A percentile compares a stretch with the other conserved stretches of the same genome.
Evolutionary conservation across 1,140 invertebrate genomes (phyloP).

Genomic region (Drosophila cardini): DNA sequence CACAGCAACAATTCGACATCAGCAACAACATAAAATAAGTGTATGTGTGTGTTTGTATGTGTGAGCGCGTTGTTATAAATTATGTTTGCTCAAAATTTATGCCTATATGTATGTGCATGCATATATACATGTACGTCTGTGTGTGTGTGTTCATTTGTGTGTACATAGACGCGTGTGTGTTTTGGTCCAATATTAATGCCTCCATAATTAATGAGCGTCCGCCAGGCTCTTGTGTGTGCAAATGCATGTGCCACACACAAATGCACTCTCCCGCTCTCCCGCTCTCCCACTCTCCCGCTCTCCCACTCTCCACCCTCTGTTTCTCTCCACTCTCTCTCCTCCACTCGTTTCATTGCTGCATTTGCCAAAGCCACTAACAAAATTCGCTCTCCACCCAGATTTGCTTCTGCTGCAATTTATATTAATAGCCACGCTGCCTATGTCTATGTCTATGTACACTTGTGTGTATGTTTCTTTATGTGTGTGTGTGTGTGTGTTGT

Average conservation of each 20-base stretch:
- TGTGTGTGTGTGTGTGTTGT: constrained; percentile 13
- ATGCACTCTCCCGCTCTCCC: background rate
- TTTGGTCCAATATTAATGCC: constrained; percentile 63
- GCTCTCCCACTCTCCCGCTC: no score
- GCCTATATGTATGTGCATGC: constrained; percentile 44
- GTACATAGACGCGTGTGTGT: constrained; percentile 40
- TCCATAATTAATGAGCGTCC: constrained; percentile 73
- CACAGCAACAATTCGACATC: constrained; percentile 29
- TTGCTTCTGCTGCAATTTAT: constrained; percentile 31
- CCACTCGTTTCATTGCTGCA: constrained; percentile 3
- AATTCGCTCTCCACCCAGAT: constrained; percentile 3
- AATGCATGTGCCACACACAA: constrained; percentile 70
- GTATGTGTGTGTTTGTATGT: constrained; percentile 28
- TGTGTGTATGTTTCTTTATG: background rate
- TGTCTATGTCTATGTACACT: background rate
- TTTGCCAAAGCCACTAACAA: constrained; percentile 57
- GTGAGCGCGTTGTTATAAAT: constrained; percentile 68
- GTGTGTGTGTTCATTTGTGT: constrained; percentile 4
- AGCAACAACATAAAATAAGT: constrained; percentile 65
- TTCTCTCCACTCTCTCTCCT: background rate
- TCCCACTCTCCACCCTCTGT: background rate
- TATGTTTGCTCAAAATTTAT: constrained; percentile 79
- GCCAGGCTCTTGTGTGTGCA: constrained; percentile 69
- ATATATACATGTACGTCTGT: constrained; percentile 15
- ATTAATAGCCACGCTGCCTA: constrained; percentile 31